A percentile compares a stretch with the other conserved stretches of the same genome.
Conservation (phyloP, 2,797 vertebrate species). For the Atherinosoma microstoma region DNA sequence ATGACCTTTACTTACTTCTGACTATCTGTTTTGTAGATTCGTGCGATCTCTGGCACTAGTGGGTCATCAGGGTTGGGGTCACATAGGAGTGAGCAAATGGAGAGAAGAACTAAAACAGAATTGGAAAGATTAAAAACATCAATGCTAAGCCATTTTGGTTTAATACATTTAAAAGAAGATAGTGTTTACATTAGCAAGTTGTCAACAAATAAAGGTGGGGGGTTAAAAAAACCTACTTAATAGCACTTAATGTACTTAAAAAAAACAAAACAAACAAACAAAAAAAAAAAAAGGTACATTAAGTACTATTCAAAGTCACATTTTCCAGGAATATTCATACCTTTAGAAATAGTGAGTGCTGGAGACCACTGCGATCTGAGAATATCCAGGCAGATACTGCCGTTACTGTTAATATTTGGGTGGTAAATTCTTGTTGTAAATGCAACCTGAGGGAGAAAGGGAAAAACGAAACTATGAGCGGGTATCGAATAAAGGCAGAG, state of each 20-base stretch:
- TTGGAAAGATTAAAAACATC: not conserved
- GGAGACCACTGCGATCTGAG: slow-evolving; percentile 94
- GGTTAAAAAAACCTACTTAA: not conserved
- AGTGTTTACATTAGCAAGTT: not conserved
- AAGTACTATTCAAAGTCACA: not conserved
- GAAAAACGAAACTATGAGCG: slow-evolving; percentile 7
- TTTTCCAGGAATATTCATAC: slow-evolving; percentile 68
- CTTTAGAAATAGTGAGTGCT: slow-evolving; percentile 96
- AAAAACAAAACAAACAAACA: no score
- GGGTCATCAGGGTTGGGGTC: slow-evolving; percentile 90
- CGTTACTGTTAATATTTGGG: slow-evolving; percentile 87
- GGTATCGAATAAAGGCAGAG: slow-evolving; percentile 51
- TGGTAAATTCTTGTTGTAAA: slow-evolving; percentile 93
- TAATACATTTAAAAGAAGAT: not conserved
- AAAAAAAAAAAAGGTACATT: no score
- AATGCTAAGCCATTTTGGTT: no score
- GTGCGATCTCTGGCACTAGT: slow-evolving; percentile 89
- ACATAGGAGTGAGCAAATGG: slow-evolving; percentile 89
- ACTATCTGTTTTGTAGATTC: slow-evolving; percentile 89
- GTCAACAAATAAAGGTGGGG: not conserved
- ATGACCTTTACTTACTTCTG: slow-evolving; percentile 77
- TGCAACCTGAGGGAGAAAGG: slow-evolving; percentile 84
- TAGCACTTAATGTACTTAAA: not conserved
- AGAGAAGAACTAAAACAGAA: slow-evolving; percentile 84
- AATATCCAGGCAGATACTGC: slow-evolving; percentile 90